Evolutionary conservation across 1,140 invertebrate genomes (phyloP).

Genomic region (Scaptomyza hsui): DNA sequence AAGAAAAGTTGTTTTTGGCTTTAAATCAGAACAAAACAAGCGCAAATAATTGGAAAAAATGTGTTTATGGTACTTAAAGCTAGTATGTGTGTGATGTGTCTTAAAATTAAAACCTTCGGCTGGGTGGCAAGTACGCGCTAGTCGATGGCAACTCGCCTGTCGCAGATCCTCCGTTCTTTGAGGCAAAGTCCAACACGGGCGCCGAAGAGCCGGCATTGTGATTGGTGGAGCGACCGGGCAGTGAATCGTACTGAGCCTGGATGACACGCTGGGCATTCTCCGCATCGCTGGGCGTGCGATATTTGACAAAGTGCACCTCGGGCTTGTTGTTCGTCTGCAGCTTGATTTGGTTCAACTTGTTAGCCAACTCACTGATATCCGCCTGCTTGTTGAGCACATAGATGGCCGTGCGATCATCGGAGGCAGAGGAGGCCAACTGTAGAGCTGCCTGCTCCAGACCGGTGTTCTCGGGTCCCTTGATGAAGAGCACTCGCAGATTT

Average conservation of each 20-base stretch:
- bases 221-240: constrained; percentile 61
- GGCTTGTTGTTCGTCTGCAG: constrained; percentile 84
- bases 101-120: constrained; percentile 55
- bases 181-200: constrained; percentile 63
- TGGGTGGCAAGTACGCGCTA: constrained; percentile 67
- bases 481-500: constrained; percentile 93
- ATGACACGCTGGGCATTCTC: constrained; percentile 72
- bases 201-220: constrained; percentile 59
- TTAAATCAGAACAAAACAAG: too few relatives aligned
- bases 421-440: constrained; percentile 86
- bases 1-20: too few relatives aligned
- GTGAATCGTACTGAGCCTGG: constrained; percentile 68
- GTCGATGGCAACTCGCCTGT: constrained; percentile 50
- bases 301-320: constrained; percentile 90
- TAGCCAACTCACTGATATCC: constrained; percentile 61
- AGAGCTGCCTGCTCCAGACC: constrained; percentile 87
- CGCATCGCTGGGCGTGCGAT: constrained; percentile 87
- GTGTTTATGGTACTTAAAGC: constrained; percentile 26
- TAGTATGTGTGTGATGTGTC: constrained; percentile 1
- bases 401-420: constrained; percentile 92
- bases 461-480: constrained; percentile 89
- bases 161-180: constrained; percentile 24
- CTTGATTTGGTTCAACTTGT: constrained; percentile 60
- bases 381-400: constrained; percentile 91
- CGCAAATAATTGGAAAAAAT: too few relatives aligned